phyloP scores from a whole-genome alignment of 2,888 invertebrate genomes.

The Campaea margaritaria region DNA sequence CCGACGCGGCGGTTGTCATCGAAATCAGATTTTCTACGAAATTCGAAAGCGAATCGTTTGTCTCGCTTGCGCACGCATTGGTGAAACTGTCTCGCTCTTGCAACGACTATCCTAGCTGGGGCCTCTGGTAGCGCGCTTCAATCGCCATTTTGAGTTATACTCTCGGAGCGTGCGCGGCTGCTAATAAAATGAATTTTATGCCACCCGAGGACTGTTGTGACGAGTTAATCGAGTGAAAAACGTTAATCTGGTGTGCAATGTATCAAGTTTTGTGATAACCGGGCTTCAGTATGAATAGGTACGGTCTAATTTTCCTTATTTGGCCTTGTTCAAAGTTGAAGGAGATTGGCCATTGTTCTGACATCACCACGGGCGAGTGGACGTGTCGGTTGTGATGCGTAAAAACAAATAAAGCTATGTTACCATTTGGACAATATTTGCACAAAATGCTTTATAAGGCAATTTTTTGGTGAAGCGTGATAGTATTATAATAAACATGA shows the following conservation, averaged over 20 bases:
- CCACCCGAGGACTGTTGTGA: conserved; percentile 38
- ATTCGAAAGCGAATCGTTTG: conserved; percentile 15
- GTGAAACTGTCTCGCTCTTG: conserved; percentile 16
- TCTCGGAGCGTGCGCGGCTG: conserved; percentile 52
- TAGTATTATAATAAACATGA: too few relatives aligned
- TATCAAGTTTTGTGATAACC: conserved; percentile 18
- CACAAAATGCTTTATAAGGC: too few relatives aligned
- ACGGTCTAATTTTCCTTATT: conserved; percentile 19
- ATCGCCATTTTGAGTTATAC: conserved; percentile 49
- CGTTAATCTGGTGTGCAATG: conserved; percentile 21
- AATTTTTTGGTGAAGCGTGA: too few relatives aligned
- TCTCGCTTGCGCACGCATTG: conserved; percentile 26
- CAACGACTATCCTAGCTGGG: conserved; percentile 12
- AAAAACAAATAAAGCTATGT: neutral
- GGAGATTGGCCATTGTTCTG: conserved; percentile 29
- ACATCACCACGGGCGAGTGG: conserved; percentile 16
- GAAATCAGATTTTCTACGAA: conserved; percentile 27
- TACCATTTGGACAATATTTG: too few relatives aligned
- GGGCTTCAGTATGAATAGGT: conserved; percentile 26
- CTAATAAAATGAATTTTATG: conserved; percentile 39
- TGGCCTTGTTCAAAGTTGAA: neutral
- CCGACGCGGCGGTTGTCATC: conserved; percentile 3
- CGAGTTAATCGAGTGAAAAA: conserved; percentile 17
- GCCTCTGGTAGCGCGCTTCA: conserved; percentile 7
- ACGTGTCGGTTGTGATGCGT: conserved; percentile 19